Base-by-base conservation (phyloP, 2,888 invertebrate species). In the Lysandra bellargus region DNA sequence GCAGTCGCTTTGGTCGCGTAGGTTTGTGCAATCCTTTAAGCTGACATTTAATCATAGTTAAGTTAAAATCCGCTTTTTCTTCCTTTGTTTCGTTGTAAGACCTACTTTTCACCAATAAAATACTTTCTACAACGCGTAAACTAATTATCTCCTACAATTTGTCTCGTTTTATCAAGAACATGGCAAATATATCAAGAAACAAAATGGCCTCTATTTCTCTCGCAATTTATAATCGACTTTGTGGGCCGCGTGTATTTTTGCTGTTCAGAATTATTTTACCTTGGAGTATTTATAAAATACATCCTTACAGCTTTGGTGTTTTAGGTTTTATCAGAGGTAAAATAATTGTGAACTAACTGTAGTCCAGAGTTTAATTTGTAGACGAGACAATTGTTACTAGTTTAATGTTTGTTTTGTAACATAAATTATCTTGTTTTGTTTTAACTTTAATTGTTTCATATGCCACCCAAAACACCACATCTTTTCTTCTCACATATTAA, bases 111-210 rank as follows among this genome's bases (percentile, higher is more conserved):
- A 1, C 17, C 12, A 57, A 57, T 17, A 57, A 17, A 57, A 4
- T 17, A 57, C 17, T 17, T 57, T 57, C 23, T 30, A 64, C 6
- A 23, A 40, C 44, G 7, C 75, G 49, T 49, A 49, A 76, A 76
- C 30, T 83, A 83, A 83, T 83, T 84, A 82, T 80, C 81, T 81
- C 82, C 81, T 84, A 84, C 84, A 84, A 82, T 83, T 83, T 82
- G 82, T 82, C 80, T 83, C 81, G 79, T 82, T 83, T 82, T 82
- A 82, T 81, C 81, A 79, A 72, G 81, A 79, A 79, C 75, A 57
- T 61, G 80, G 79, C 79, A 78, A 81, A 78, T 79, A 80, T 80
- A 79, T 78, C 78, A 81, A 81, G 81, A 81, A 82, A 83, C 83
- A 81, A 80, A 81, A 61, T 72, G 77, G 79, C 80, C 80, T 81